These are phyloP conservation scores for Lasius platythorax DNA, from an alignment of 2,888 invertebrate genomes.

Conservation along the genomic window DNA sequence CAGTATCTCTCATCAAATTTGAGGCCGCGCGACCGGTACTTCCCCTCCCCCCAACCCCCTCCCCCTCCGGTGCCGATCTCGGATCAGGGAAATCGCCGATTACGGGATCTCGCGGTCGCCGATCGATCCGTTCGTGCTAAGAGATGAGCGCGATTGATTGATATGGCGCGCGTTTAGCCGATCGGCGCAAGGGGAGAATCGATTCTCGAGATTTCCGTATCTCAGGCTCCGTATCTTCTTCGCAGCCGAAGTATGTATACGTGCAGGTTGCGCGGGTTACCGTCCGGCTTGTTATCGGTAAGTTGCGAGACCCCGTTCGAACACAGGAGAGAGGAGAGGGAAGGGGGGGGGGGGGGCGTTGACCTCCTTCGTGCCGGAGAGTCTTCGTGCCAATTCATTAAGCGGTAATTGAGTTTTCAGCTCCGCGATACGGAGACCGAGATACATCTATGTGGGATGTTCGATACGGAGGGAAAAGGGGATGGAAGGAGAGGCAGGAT, in stretches of 20 bases:
- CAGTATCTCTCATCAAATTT: constrained; percentile 54
- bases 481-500: constrained; percentile 1
- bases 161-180: constrained; percentile 59
- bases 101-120: constrained; percentile 39
- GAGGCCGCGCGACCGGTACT: constrained; percentile 19
- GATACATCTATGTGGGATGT: constrained; percentile 79
- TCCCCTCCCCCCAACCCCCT: background rate
- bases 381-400: constrained; percentile 84
- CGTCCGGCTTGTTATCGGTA: constrained; percentile 46
- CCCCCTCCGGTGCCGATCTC: constrained; percentile 10
- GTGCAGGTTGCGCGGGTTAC: constrained; percentile 61
- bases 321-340: background rate
- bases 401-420: constrained; percentile 86
- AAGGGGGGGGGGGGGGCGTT: background rate
- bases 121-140: constrained; percentile 55
- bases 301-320: constrained; percentile 42
- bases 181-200: constrained; percentile 69
- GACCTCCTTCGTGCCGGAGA: constrained; percentile 38
- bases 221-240: constrained; percentile 71
- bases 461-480: constrained; percentile 22
- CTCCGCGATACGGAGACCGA: constrained; percentile 82
- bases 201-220: constrained; percentile 76
- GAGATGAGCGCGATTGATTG: constrained; percentile 66
- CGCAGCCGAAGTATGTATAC: constrained; percentile 53
- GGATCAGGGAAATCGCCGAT: constrained; percentile 43